These are phyloP conservation scores for Kryptopterus vitreolus DNA, from an alignment of 2,797 vertebrate genomes.

Conservation along the genomic window DNA sequence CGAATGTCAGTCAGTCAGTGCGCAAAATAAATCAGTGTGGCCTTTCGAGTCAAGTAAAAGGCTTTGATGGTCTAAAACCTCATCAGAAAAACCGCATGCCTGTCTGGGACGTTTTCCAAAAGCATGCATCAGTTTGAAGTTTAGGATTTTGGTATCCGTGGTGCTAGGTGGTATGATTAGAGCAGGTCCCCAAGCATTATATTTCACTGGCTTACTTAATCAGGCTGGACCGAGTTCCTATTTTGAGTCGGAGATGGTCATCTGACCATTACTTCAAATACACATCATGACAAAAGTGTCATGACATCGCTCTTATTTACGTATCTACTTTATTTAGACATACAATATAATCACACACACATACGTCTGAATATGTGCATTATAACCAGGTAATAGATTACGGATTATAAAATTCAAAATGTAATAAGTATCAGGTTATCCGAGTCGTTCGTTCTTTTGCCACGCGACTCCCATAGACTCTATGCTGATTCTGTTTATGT, in stretches of 20 bases:
- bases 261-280: not conserved
- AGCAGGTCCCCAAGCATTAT: too few relatives aligned
- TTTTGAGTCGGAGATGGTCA: not conserved
- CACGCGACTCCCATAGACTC: too few relatives aligned
- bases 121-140: not conserved
- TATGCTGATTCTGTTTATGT: too few relatives aligned
- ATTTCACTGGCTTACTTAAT: not conserved
- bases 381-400: too few relatives aligned
- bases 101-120: not conserved
- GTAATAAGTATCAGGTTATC: too few relatives aligned
- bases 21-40: not conserved
- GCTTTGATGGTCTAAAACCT: slow-evolving; percentile 4
- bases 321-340: too few relatives aligned
- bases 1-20: not conserved
- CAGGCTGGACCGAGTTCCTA: not conserved
- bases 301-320: not conserved
- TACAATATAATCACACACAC: too few relatives aligned
- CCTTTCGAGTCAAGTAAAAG: slow-evolving; percentile 8
- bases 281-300: not conserved
- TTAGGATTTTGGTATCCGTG: not conserved
- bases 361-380: too few relatives aligned
- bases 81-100: not conserved
- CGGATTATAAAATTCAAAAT: too few relatives aligned
- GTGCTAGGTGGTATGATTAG: not conserved
- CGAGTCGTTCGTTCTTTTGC: too few relatives aligned